phyloP scores from a whole-genome alignment of 2,113 vertebrate species.

The Ivindomyrus marchei region DNA sequence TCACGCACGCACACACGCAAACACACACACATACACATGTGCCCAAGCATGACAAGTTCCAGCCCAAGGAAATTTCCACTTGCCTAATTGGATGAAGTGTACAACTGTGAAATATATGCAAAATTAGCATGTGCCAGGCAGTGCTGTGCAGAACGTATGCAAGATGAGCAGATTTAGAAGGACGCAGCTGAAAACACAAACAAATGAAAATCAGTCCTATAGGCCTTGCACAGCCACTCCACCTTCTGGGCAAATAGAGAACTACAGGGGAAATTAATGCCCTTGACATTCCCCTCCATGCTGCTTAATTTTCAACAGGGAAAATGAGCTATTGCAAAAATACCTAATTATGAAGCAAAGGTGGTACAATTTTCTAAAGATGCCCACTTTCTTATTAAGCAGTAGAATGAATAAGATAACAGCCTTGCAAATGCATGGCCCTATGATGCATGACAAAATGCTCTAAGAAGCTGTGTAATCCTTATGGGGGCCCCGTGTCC shows the following conservation, averaged over 20 bases:
- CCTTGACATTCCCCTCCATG: neutral
- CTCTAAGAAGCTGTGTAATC: neutral
- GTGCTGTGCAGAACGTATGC: neutral
- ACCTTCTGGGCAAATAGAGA: conserved; percentile 11
- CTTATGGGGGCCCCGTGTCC: neutral
- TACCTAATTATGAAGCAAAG: neutral
- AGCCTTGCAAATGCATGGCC: neutral
- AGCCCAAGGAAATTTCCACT: neutral
- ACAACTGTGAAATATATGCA: neutral
- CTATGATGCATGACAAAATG: neutral
- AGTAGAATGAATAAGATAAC: neutral
- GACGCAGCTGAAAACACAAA: neutral
- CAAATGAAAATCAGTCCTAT: neutral
- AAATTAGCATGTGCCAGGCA: neutral
- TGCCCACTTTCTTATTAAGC: neutral
- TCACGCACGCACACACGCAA: neutral
- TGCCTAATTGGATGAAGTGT: neutral
- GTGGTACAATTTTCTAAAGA: neutral
- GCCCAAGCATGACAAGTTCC: neutral
- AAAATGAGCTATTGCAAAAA: neutral
- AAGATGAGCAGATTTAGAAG: conserved; percentile 1
- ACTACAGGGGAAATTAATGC: neutral
- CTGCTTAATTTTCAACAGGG: neutral
- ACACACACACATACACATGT: neutral
- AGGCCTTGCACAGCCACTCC: conserved; percentile 11